phyloP scores from a whole-genome alignment of 2,113 vertebrate genomes.

The Camelus dromedarius region DNA sequence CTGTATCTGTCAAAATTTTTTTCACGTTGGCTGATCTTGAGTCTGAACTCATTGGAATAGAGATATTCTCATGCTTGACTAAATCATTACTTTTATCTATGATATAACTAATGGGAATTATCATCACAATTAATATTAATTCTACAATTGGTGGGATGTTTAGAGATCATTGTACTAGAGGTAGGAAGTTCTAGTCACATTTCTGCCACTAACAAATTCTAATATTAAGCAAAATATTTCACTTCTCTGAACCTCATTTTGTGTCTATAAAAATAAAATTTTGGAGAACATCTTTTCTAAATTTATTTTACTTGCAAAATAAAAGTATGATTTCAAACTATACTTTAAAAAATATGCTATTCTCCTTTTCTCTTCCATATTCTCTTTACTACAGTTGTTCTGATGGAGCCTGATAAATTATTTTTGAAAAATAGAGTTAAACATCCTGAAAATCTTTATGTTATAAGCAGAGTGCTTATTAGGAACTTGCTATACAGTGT shows the following conservation, averaged over 20 bases:
- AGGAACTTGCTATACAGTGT: background rate
- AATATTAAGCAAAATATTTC: background rate
- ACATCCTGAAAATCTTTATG: background rate
- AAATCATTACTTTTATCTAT: background rate
- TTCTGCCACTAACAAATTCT: background rate
- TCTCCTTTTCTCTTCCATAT: background rate
- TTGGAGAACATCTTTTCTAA: background rate
- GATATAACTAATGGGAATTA: background rate
- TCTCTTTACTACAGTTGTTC: background rate
- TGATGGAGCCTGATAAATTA: background rate
- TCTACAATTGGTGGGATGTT: background rate
- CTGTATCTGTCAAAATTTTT: background rate
- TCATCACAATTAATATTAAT: background rate
- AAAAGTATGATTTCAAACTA: background rate
- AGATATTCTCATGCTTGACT: background rate
- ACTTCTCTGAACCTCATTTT: background rate
- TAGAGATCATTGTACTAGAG: background rate
- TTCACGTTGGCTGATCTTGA: background rate
- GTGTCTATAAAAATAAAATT: background rate
- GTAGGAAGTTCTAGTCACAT: background rate
- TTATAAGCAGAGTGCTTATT: background rate
- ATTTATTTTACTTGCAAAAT: background rate
- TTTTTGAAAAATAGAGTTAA: background rate
- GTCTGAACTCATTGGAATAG: background rate
- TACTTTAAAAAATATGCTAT: background rate